Evolutionary conservation across 2,797 vertebrate species (phyloP).

Genomic region (Balearica regulorum): DNA sequence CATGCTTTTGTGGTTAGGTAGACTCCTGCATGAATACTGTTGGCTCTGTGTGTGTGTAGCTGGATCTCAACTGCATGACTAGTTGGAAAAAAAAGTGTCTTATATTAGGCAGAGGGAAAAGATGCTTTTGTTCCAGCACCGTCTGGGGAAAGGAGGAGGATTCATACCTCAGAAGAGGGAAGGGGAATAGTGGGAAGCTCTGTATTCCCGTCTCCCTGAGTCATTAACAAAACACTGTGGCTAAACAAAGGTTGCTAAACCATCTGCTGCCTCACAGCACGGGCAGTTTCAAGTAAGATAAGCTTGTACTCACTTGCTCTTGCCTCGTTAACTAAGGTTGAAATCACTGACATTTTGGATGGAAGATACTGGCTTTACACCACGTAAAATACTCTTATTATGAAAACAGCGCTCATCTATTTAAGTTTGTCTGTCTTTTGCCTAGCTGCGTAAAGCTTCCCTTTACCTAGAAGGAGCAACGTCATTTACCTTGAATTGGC

Average conservation of each 20-base stretch:
- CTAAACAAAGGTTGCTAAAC: neutral
- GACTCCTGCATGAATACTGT: neutral
- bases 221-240: neutral
- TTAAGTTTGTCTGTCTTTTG: neutral
- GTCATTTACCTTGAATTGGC: neutral
- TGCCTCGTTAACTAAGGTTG: fast-evolving
- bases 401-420: neutral
- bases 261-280: neutral
- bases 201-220: neutral
- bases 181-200: neutral
- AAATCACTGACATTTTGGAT: neutral
- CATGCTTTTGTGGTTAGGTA: neutral
- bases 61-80: neutral
- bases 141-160: neutral
- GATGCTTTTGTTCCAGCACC: neutral
- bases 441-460: neutral
- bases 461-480: neutral
- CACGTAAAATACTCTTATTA: fast-evolving
- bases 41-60: neutral
- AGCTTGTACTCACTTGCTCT: neutral
- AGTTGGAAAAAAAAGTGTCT: neutral
- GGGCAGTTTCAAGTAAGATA: neutral
- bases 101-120: neutral
- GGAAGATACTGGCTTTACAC: neutral
- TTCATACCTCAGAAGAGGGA: neutral